phyloP scores from a whole-genome alignment of 2,113 vertebrate species.

The Bungarus multicinctus region DNA sequence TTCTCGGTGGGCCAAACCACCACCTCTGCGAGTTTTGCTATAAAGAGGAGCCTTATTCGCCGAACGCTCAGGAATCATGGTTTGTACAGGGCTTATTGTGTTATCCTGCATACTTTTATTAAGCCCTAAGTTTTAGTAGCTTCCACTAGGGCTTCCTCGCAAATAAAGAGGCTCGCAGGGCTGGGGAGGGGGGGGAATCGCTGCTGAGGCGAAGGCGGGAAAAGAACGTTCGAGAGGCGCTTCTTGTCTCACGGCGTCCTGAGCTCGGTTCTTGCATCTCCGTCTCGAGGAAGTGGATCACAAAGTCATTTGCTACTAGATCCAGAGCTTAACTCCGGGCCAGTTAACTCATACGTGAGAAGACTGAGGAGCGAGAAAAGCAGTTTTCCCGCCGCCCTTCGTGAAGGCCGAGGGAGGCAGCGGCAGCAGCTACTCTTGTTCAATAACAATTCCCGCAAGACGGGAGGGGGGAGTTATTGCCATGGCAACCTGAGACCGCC shows the following conservation, averaged over 20 bases:
- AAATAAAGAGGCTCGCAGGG: background rate
- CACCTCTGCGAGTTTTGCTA: background rate
- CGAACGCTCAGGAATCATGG: background rate
- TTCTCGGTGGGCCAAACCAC: background rate
- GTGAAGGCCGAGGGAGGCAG: background rate
- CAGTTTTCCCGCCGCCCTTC: background rate
- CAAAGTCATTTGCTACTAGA: background rate
- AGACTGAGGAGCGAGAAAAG: background rate
- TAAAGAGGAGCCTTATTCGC: background rate
- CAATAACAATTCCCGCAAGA: conserved; percentile 5
- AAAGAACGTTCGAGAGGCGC: background rate
- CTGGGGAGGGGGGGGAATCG: background rate
- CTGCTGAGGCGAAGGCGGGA: background rate
- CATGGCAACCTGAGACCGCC: conserved; percentile 36
- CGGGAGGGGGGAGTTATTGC: conserved; percentile 16
- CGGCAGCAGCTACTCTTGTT: background rate
- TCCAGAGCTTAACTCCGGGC: background rate
- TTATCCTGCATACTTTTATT: background rate
- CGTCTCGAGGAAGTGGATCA: background rate
- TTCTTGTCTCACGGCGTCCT: background rate
- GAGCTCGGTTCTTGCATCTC: background rate
- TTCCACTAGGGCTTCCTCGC: background rate
- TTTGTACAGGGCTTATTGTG: background rate
- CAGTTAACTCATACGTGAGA: no score
- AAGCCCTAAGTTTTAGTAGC: background rate